A percentile compares a stretch with the other conserved stretches of the same genome.
These are phyloP conservation scores for Trachythela sp. DNA, from an alignment of 64 coral and sea anemone species.

Conservation along the genomic window DNA sequence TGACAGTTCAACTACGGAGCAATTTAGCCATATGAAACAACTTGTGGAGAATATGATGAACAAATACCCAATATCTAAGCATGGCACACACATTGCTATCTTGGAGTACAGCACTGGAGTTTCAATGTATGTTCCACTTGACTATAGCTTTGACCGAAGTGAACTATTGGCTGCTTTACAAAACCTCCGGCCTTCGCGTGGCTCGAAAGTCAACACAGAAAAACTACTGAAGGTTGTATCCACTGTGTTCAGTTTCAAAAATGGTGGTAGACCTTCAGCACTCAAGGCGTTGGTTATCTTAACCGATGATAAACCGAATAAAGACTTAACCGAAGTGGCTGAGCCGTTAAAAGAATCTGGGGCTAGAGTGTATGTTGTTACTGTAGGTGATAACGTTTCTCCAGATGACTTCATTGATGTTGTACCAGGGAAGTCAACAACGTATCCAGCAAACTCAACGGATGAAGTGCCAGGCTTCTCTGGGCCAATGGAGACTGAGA, in stretches of 20 bases:
- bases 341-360: neutral
- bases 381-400: conserved; percentile 27
- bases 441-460: neutral
- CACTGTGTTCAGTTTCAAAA: neutral
- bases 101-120: neutral
- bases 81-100: neutral
- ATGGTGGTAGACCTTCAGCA: conserved; percentile 25
- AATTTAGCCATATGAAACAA: conserved; percentile 46
- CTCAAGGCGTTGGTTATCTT: conserved; percentile 29
- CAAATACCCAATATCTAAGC: conserved; percentile 1
- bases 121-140: neutral
- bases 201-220: neutral
- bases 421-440: neutral
- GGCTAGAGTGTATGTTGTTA: conserved; percentile 27
- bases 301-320: conserved; percentile 34
- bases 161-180: neutral
- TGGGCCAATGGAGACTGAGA: neutral
- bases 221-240: neutral
- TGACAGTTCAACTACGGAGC: neutral
- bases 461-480: neutral
- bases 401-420: conserved; percentile 28
- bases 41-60: conserved; percentile 16
- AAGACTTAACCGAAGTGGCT: neutral
- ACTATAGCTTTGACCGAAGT: neutral
- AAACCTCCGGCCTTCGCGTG: neutral